phyloP scores from a whole-genome alignment of 2,113 vertebrate species.

The Columba janthina region DNA sequence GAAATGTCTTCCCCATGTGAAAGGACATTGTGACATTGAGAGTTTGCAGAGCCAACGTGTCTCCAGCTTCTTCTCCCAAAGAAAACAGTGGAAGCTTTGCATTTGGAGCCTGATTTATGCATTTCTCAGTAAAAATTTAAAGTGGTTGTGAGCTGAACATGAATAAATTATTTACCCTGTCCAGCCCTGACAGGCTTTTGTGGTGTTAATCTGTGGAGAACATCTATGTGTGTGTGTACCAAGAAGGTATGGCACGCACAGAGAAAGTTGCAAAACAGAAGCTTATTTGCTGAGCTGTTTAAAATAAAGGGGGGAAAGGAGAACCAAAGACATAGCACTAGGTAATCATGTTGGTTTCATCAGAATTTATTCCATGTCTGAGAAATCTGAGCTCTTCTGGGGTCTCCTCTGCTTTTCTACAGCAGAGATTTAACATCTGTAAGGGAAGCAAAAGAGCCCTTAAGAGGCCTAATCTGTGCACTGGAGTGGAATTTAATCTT shows the following conservation, averaged over 20 bases:
- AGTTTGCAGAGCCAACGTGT: not conserved
- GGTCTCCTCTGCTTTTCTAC: not conserved
- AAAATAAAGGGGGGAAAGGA: not conserved
- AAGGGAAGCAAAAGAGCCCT: not conserved
- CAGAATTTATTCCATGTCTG: not conserved
- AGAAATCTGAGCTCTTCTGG: not conserved
- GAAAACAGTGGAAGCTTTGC: not conserved
- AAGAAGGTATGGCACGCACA: not conserved
- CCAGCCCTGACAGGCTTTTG: not conserved
- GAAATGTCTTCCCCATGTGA: not conserved
- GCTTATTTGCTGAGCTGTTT: not conserved
- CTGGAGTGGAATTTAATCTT: not conserved
- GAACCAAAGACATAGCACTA: not conserved
- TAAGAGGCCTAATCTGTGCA: not conserved
- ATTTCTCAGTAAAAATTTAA: not conserved
- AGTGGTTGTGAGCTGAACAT: not conserved
- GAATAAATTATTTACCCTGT: not conserved
- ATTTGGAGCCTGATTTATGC: not conserved
- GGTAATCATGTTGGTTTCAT: not conserved
- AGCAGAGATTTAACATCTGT: not conserved
- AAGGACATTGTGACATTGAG: not conserved
- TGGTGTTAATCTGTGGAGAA: not conserved
- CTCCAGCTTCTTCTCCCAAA: not conserved
- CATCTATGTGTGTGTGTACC: fast-evolving
- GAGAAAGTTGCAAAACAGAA: not conserved